phyloP scores from a whole-genome alignment of 1,140 invertebrate genomes.

The Arctopsyche grandis region DNA sequence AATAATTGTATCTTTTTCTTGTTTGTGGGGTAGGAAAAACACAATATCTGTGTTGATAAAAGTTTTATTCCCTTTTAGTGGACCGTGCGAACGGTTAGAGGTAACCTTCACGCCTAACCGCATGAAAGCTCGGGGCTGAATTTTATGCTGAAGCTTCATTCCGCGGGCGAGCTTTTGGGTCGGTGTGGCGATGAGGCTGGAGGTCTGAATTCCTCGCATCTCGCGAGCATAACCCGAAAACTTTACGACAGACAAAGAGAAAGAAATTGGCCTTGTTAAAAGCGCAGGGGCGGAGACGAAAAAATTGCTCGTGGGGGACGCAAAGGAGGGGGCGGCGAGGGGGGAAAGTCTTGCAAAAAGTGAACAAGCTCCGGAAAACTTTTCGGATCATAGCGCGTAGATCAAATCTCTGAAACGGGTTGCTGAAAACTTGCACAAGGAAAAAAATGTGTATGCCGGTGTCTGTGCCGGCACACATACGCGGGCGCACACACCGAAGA shows the following conservation, averaged over 20 bases:
- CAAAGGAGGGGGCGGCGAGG: background rate
- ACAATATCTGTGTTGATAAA: background rate
- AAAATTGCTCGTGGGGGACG: background rate
- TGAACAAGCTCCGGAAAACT: slow-evolving; percentile 24
- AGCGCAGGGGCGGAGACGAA: background rate
- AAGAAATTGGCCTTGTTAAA: slow-evolving; percentile 33
- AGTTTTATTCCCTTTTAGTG: slow-evolving; percentile 14
- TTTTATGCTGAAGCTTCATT: slow-evolving; percentile 1
- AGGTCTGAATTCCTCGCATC: slow-evolving; percentile 12
- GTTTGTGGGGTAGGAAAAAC: background rate
- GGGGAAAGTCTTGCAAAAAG: slow-evolving; percentile 26
- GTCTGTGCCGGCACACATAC: background rate
- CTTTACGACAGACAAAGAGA: slow-evolving; percentile 24
- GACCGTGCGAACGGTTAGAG: background rate
- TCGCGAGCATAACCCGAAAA: background rate
- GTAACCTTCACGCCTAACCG: slow-evolving; percentile 19
- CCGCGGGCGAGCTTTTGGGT: background rate
- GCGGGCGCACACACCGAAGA: background rate
- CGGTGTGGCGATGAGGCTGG: background rate
- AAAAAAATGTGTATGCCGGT: slow-evolving; percentile 13
- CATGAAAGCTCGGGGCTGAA: slow-evolving; percentile 8
- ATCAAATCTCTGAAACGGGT: slow-evolving; percentile 39
- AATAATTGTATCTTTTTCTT: background rate
- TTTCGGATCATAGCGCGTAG: slow-evolving; percentile 41
- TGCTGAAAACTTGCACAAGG: slow-evolving; percentile 29